Base-by-base conservation (phyloP, 2,888 invertebrate genomes). In the Tethea ocularis region DNA sequence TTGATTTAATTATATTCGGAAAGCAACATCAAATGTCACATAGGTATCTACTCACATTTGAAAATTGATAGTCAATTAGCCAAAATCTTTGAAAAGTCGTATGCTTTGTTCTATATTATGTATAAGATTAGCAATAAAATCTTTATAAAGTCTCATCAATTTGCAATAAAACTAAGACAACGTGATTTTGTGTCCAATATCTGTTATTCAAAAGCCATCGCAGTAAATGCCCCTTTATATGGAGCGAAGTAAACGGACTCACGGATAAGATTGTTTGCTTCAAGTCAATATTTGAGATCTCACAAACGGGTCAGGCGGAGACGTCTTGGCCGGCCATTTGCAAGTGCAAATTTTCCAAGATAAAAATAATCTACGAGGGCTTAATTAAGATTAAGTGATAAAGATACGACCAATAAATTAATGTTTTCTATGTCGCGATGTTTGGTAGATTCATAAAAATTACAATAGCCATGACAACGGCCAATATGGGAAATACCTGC, bases 341-440 rank as follows among this genome's bases (percentile, higher is more conserved):
- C 86, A 82, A 88, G 79, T 89, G 90, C 90, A 88, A 91, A 90
- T 88, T 90, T 90, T 87, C 86, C 84, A 74, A 86, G 91, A 91
- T 91, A 90, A 91, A 89, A 90, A 85, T 89, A 85, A 89, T 89
- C 89, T 87, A 77, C 67, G 71, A 77, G 72, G 68, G 80, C 80
- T 88, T 87, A 83, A 87, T 86, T 80, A 80, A 85, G 89, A 88
- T 88, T 86, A 86, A 75, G 74, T 71, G 84, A 81, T 84, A 80
- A 82, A 82, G 78, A 78, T 75, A 69, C 67, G 67, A 71, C 71
- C 67, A 68, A 76, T 78, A 74, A 77, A 77, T 63, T 64, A 61
- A 20, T 15, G 65, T 57, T 57, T 63, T 29, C 54, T 56, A 20
- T 54, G 54, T 17, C 33, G 54, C 54, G 46, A 46, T 38, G 38